Evolutionary conservation across 2,888 invertebrate species (phyloP), one percentile per base, ranked within the genome.

Genomic region (Melipona beecheii): DNA sequence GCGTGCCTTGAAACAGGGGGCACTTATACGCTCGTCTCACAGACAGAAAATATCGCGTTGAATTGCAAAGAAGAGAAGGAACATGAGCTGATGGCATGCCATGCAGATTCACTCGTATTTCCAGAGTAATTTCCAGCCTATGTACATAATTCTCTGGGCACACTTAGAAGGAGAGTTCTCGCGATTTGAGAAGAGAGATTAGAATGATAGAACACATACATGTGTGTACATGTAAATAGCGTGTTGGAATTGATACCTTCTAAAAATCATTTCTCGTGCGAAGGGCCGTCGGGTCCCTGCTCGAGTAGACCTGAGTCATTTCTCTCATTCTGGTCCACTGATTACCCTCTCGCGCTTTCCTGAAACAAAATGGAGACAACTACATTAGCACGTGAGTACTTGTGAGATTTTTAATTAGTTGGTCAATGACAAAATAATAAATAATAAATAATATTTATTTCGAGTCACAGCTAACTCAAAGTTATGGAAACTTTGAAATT

Each of bases 231-330:
- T 36, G 43, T 43, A 43, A 11, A 43, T 43, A 9, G 31, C 6
- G 15, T 31, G 58, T 9, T 60, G 6, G 6, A 27, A 60, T 52
- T 2, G 60, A 13, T 91, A 94, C 94, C 94, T 94, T 94, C 94
- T 94, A 94, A 94, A 94, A 93, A 94, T 92, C 94, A 94, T 94
- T 89, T 92, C 93, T 93, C 89, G 91, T 90, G 90, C 91, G 87
- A 90, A 91, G 93, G 93, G 92, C 93, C 93, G 90, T 87, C 90
- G 89, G 91, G 91, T 93, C 92, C 91, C 90, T 91, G 90, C 88
- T 91, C 90, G 91, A 90, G 84, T 89, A 85, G 84, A 86, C 86
- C 88, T 89, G 84, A 84, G 83, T 88, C 86, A 83, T 87, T 89
- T 92, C 90, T 90, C 89, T 93, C 94, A 94, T 94, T 89, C 86